Percentiles rank a stretch among this genome's conserved stretches.
These are phyloP conservation scores for Beroe forskalii DNA, from an alignment of 37 sponge, comb jelly and placozoan genomes.

Conservation along the genomic window DNA sequence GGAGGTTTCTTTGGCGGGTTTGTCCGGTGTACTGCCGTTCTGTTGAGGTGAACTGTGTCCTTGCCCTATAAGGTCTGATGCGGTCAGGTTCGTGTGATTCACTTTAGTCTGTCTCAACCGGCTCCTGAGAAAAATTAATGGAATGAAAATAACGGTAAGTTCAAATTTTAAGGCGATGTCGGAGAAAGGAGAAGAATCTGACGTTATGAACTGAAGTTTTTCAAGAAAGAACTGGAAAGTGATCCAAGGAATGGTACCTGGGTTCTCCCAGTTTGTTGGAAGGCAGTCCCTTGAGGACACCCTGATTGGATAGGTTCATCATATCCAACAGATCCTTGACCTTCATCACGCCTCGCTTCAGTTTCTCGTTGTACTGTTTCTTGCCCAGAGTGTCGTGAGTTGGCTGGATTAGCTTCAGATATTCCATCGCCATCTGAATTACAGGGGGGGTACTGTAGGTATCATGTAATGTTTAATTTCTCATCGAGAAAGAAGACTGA, in stretches of 20 bases:
- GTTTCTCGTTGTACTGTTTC: conserved; percentile 43
- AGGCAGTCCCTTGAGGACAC: conserved; percentile 8
- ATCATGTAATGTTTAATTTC: too few relatives aligned
- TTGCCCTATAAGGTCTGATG: not conserved
- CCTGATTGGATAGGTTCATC: conserved; percentile 23
- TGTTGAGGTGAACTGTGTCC: too few relatives aligned
- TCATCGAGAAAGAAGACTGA: too few relatives aligned
- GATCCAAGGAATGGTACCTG: conserved; percentile 19
- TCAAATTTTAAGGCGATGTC: too few relatives aligned
- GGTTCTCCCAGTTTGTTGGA: conserved; percentile 14
- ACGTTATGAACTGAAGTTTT: too few relatives aligned
- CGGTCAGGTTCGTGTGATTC: not conserved
- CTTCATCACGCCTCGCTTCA: conserved; percentile 38
- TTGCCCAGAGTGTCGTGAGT: conserved; percentile 47
- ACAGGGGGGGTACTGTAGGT: not conserved
- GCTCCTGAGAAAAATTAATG: not conserved
- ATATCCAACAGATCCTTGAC: conserved; percentile 47
- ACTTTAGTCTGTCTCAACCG: not conserved
- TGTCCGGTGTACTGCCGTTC: not conserved
- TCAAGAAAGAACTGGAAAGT: too few relatives aligned
- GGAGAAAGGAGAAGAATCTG: too few relatives aligned
- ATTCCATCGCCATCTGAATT: conserved; percentile 38
- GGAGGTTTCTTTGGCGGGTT: not conserved
- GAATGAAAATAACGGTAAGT: too few relatives aligned
- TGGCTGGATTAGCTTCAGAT: conserved; percentile 62